phyloP scores from a whole-genome alignment of 2,888 invertebrate genomes.

The Nomada ferruginata region DNA sequence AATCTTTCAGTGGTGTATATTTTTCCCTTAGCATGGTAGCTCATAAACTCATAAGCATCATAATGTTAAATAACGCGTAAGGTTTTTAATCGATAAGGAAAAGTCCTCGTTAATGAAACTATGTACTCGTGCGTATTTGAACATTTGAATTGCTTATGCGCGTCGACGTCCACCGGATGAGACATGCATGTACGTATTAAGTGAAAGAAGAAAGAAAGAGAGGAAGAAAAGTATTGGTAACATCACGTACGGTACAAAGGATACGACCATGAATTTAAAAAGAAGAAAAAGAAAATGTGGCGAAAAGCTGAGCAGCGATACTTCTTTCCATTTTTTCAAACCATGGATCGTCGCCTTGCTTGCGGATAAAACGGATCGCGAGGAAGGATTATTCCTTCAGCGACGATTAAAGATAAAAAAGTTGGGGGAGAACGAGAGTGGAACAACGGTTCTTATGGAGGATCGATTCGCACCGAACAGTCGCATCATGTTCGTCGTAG shows the following conservation, averaged over 20 bases:
- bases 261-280: slow-evolving; percentile 1
- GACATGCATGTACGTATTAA: slow-evolving; percentile 71
- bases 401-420: background rate
- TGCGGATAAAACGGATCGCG: background rate
- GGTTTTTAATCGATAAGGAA: slow-evolving; percentile 74
- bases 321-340: background rate
- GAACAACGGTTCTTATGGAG: slow-evolving; percentile 18
- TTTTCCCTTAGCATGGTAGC: slow-evolving; percentile 81
- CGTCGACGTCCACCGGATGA: slow-evolving; percentile 64
- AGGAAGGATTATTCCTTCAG: background rate
- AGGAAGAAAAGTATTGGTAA: slow-evolving; percentile 38
- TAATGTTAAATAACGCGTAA: slow-evolving; percentile 76
- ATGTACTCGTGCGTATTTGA: slow-evolving; percentile 73
- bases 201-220: slow-evolving; percentile 71
- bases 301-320: background rate
- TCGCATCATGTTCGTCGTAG: slow-evolving; percentile 8
- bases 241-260: slow-evolving; percentile 71
- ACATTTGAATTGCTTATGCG: slow-evolving; percentile 72
- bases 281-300: background rate
- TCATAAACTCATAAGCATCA: slow-evolving; percentile 82
- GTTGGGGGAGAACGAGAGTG: background rate
- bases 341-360: slow-evolving; percentile 9
- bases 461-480: background rate
- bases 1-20: slow-evolving; percentile 79
- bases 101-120: slow-evolving; percentile 71